Evolutionary conservation across 2,888 invertebrate species (phyloP).

Genomic region (Euzophera pinguis): DNA sequence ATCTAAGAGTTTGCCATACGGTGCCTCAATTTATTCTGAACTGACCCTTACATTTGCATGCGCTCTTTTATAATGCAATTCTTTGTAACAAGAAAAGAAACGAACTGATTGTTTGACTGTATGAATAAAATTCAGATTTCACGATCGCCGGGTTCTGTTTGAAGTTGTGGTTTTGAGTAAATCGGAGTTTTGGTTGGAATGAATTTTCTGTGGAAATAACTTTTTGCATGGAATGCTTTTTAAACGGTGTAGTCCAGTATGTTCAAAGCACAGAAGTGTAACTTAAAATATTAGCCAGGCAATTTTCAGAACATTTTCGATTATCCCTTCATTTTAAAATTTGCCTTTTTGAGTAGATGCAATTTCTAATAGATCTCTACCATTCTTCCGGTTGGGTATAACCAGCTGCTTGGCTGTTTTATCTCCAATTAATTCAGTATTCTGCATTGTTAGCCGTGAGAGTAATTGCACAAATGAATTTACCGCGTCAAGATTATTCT

Average conservation of each 20-base stretch:
- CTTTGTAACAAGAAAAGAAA: slow-evolving; percentile 38
- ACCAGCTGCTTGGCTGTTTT: too few species aligned
- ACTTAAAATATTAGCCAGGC: too few species aligned
- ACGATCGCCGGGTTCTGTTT: slow-evolving; percentile 14
- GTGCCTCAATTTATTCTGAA: not conserved
- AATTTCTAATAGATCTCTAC: too few species aligned
- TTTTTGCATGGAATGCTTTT: slow-evolving; percentile 6
- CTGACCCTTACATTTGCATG: slow-evolving; percentile 39
- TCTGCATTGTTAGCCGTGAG: too few species aligned
- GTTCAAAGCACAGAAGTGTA: not conserved
- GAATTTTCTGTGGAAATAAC: slow-evolving; percentile 7
- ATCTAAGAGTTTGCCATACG: too few species aligned
- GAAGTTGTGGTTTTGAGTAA: slow-evolving; percentile 18
- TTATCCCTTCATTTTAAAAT: too few species aligned
- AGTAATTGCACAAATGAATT: too few species aligned
- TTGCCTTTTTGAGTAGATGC: too few species aligned
- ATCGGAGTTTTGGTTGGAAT: slow-evolving; percentile 14
- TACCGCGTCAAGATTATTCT: too few species aligned
- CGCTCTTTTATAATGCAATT: slow-evolving; percentile 45
- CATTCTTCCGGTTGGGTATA: too few species aligned
- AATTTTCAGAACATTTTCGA: too few species aligned
- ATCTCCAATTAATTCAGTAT: too few species aligned
- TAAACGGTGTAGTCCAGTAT: not conserved
- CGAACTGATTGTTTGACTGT: slow-evolving; percentile 41
- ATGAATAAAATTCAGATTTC: slow-evolving; percentile 32